phyloP scores from a whole-genome alignment of 2,888 invertebrate species.

The Diadromus collaris region DNA sequence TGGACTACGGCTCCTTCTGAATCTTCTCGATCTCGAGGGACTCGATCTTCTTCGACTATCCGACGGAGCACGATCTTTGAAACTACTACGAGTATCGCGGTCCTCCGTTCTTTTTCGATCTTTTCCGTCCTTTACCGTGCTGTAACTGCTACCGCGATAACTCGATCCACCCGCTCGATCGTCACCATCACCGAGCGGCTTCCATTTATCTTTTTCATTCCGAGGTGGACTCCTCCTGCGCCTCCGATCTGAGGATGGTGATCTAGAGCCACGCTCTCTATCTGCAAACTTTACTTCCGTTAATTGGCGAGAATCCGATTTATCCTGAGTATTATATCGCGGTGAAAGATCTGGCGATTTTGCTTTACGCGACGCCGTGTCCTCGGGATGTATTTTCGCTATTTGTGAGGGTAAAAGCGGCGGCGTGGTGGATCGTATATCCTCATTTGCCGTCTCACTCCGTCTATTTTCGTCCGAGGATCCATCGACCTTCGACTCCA shows the following conservation, averaged over 20 bases:
- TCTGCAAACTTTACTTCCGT: slow-evolving; percentile 55
- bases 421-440: slow-evolving; percentile 51
- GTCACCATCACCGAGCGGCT: slow-evolving; percentile 52
- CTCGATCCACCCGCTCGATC: slow-evolving; percentile 61
- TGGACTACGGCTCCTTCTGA: slow-evolving; percentile 69
- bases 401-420: slow-evolving; percentile 47
- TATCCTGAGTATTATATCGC: slow-evolving; percentile 22
- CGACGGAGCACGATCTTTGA: slow-evolving; percentile 56
- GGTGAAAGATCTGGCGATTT: slow-evolving; percentile 31
- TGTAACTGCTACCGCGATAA: slow-evolving; percentile 61
- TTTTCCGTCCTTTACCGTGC: slow-evolving; percentile 63
- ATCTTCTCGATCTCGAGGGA: slow-evolving; percentile 60
- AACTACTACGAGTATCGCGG: slow-evolving; percentile 53
- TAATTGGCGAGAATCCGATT: not conserved
- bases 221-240: slow-evolving; percentile 69
- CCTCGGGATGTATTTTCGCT: slow-evolving; percentile 16
- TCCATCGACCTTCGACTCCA: not conserved
- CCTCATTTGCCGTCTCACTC: slow-evolving; percentile 3
- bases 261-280: slow-evolving; percentile 60
- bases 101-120: slow-evolving; percentile 66
- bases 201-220: slow-evolving; percentile 68
- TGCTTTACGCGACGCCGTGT: slow-evolving; percentile 10
- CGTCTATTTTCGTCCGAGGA: not conserved
- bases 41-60: slow-evolving; percentile 69
- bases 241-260: slow-evolving; percentile 67